Evolutionary conservation across 2,797 vertebrate species (phyloP), one percentile per base, ranked within the genome.

Genomic region (Aphelocoma californica): DNA sequence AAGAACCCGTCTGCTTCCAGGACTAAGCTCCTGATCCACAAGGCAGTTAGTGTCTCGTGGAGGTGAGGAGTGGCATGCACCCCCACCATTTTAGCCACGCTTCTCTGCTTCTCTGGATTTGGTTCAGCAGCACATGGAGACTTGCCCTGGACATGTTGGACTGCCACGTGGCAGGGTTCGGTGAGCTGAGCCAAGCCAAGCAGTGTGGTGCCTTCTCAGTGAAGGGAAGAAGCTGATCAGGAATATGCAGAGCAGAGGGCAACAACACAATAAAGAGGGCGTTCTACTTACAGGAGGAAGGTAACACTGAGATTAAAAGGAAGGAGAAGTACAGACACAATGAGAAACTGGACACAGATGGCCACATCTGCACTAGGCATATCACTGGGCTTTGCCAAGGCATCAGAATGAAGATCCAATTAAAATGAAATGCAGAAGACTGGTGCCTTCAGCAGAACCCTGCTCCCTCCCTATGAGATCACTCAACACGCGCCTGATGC

Each of bases 361-460:
- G 85, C 29, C 70, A 53, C 48, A 80, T 64, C 73, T 80, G 45
- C 71, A 71, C 44, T 19, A 65, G 65, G 45, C 81, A 71, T 11
- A 53, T 79, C 47, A 65, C 24, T 60, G 44, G 56, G 51, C 54
- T 94, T 90, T 83, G 58, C 87, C 81, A 93, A 88, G 77, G 62
- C 6, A 1, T 84, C 62, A 93, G 67, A 58, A 57, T 4, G 65
- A 65, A 93, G 69, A 74, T 44, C 18, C 87, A 88, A 87, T 79
- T 69, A 72, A 91, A 96, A 87, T 18, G 90, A 92, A 96, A 96
- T 65, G 75, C 96, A 96, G 94, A 84, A 84, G 92, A 44, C 48
- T 88, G 71, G 74, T 90, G 90, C 71, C 93, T 93, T 95, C 56
- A 86, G 83, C 8, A 11, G 78, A 95, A 23, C 64, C 14, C 53